A percentile compares a stretch with the other conserved stretches of the same genome.
phyloP scores from a whole-genome alignment of 2,113 vertebrate genomes.

The Variabilichromis moorii region DNA sequence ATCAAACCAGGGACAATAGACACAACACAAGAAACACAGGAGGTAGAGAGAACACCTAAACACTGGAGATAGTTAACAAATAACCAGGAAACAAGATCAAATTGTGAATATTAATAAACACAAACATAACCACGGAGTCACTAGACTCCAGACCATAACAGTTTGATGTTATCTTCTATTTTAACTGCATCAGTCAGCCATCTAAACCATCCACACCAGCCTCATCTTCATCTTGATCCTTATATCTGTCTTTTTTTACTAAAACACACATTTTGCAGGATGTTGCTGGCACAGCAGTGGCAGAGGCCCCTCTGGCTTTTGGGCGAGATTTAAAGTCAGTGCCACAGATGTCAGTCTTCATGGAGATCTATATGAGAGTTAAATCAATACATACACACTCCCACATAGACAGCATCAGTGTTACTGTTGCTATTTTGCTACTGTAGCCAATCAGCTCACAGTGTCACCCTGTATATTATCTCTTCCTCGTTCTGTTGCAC shows the following conservation, averaged over 20 bases:
- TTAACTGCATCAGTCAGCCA: too few species aligned
- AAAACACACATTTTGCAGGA: too few species aligned
- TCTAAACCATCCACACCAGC: too few species aligned
- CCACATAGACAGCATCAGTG: not conserved
- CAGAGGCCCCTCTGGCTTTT: too few species aligned
- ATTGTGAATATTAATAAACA: too few species aligned
- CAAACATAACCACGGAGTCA: too few species aligned
- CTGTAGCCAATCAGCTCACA: not conserved
- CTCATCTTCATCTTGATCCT: rapidly evolving
- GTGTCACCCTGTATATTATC: not conserved
- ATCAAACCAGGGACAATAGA: not conserved
- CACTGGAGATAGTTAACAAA: rapidly evolving
- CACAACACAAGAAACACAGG: not conserved
- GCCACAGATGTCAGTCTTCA: too few species aligned
- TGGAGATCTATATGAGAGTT: not conserved
- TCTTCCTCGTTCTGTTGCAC: not conserved
- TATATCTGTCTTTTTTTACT: too few species aligned
- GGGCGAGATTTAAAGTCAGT: rapidly evolving
- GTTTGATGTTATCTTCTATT: not conserved
- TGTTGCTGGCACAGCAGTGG: too few species aligned
- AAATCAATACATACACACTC: rapidly evolving
- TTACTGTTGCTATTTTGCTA: too few species aligned
- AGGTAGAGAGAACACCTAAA: not conserved
- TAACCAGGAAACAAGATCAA: not conserved
- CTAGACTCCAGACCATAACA: too few species aligned